Percentiles rank a stretch among this genome's conserved stretches.
These are phyloP conservation scores for Aphidius gifuensis DNA, from an alignment of 1,140 invertebrate species.

Conservation along the genomic window DNA sequence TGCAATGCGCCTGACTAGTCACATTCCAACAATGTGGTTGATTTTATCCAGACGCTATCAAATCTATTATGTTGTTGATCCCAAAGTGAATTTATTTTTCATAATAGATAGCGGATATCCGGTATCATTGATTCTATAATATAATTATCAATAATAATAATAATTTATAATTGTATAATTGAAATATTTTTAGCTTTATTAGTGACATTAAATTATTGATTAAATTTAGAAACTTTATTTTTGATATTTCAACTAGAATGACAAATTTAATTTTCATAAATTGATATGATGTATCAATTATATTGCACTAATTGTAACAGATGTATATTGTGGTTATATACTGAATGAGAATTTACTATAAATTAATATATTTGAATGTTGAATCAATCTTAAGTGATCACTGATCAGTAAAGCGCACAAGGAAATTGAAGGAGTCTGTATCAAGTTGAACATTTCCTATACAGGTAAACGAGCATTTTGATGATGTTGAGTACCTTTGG, in stretches of 20 bases:
- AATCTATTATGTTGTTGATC: not conserved
- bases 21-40: constrained; percentile 3
- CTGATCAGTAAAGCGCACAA: constrained; percentile 13
- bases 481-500: constrained; percentile 15
- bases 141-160: not conserved
- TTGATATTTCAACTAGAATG: not conserved
- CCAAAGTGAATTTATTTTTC: not conserved
- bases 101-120: not conserved
- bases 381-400: constrained; percentile 5
- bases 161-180: too few relatives aligned
- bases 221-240: not conserved
- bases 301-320: too few relatives aligned
- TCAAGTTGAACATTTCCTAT: constrained; percentile 15
- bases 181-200: too few relatives aligned
- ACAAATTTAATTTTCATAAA: too few relatives aligned
- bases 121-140: too few relatives aligned
- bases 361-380: too few relatives aligned
- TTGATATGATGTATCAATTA: constrained; percentile 11
- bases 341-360: too few relatives aligned
- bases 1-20: constrained; percentile 20
- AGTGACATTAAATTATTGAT: too few relatives aligned
- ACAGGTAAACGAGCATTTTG: constrained; percentile 14
- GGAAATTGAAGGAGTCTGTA: constrained; percentile 6
- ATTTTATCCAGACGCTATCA: not conserved
- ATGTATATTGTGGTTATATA: too few relatives aligned